Conservation (phyloP, 2,113 vertebrate genomes). For the Leucopternis melanops region DNA sequence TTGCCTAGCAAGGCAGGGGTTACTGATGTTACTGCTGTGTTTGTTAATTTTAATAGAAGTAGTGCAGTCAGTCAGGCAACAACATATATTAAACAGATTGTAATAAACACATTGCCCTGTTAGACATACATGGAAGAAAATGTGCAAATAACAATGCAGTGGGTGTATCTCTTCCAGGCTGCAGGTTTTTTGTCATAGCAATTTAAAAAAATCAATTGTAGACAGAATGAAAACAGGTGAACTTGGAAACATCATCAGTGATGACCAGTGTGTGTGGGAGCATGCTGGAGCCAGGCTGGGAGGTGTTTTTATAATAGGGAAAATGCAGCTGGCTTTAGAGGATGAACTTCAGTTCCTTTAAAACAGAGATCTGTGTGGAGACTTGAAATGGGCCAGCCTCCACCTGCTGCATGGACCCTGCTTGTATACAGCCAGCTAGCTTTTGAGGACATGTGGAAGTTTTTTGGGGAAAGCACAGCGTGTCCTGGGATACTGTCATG, state of each 20-base stretch:
- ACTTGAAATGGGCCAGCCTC: neutral
- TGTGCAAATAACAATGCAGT: neutral
- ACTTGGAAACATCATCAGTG: neutral
- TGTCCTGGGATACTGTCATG: neutral
- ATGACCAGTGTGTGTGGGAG: neutral
- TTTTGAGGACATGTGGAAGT: neutral
- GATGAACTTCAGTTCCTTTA: neutral
- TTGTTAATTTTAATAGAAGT: neutral
- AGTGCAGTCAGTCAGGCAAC: neutral
- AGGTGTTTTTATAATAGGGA: neutral
- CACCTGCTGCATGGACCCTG: neutral
- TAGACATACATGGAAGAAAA: neutral
- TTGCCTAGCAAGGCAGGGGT: neutral
- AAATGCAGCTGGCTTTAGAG: neutral
- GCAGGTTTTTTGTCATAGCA: neutral
- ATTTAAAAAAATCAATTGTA: neutral
- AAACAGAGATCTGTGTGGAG: neutral
- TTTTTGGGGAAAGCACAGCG: accelerated
- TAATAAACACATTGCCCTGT: neutral
- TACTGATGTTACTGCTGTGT: neutral
- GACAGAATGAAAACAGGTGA: neutral
- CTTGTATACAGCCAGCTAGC: neutral
- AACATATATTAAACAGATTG: neutral
- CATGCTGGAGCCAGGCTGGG: neutral
- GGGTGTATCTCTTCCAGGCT: neutral